Conservation (phyloP, 2,113 vertebrate genomes). For the Cynoglossus semilaevis region DNA sequence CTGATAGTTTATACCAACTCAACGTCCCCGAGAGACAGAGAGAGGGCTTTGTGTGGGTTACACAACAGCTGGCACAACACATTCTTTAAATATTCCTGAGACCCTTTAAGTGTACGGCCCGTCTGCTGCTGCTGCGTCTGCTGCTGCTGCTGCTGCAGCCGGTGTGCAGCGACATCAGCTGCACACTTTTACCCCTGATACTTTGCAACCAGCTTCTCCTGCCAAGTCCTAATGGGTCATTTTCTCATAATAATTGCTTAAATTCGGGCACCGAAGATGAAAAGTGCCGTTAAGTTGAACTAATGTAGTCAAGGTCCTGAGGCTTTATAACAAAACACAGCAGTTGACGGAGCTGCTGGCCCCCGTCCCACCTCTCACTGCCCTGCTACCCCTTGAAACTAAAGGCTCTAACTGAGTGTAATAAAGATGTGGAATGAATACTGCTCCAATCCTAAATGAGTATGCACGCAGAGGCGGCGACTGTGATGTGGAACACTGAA, state of each 20-base stretch:
- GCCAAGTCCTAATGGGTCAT: conserved; percentile 5
- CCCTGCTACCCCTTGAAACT: conserved; percentile 11
- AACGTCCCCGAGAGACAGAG: conserved; percentile 42
- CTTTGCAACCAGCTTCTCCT: conserved; percentile 10
- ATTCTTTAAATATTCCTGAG: conserved; percentile 62
- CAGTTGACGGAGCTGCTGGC: conserved; percentile 3
- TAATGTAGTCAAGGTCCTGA: not conserved
- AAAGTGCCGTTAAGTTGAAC: conserved; percentile 13
- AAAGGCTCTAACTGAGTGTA: conserved; percentile 33
- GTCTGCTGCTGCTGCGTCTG: conserved; percentile 3
- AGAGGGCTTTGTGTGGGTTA: conserved; percentile 47
- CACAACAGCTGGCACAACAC: conserved; percentile 65
- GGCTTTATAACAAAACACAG: conserved; percentile 24
- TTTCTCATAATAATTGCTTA: not conserved
- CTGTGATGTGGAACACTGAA: conserved; percentile 38
- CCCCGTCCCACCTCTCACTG: conserved; percentile 7
- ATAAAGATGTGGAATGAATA: conserved; percentile 30
- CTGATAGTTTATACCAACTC: conserved; percentile 57
- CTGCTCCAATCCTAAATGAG: conserved; percentile 15
- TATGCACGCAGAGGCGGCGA: not conserved
- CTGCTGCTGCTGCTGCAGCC: conserved; percentile 23
- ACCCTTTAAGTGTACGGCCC: conserved; percentile 34
- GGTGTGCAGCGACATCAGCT: conserved; percentile 23
- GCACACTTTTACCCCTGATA: conserved; percentile 14
- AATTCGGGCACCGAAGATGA: conserved; percentile 13